Base-by-base conservation (phyloP, 2,113 vertebrate species). In the Notarius lentiginosus region DNA sequence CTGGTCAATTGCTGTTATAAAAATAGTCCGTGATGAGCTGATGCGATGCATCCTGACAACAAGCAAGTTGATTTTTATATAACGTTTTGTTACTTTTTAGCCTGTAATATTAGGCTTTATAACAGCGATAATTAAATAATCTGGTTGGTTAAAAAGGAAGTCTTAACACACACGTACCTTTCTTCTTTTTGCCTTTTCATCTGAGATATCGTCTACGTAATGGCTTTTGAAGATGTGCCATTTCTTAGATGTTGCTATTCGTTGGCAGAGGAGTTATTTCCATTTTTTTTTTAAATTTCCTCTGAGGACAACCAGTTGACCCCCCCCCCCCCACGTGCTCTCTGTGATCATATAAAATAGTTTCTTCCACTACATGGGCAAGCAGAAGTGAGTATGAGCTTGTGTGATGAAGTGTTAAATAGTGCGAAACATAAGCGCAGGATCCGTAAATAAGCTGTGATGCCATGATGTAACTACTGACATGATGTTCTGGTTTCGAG, bases 191-290 rank as follows among this genome's bases (percentile, higher is more conserved):
- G 51, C 65, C 18, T 51, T 55, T 22, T 82, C 56, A 15, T 41
- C 24, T 47, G 85, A 76, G 79, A 80, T 47, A 85, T 65, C 66
- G 75, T 84, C 83, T 41, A 68, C 65, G 63, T 81, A 88, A 89
- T 90, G 70, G 87, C 84, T 91, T 84, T 84, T 88, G 88, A 92
- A 92, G 87, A 91, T 91, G 87, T 91, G 86, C 53, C 60, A 86
- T 86, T 88, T 84, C 65, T 60, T 66, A 87, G 89, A 93, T 93
- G 93, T 91, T 91, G 89, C 86, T 91, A 92, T 94, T 91, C 89
- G 91, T 85, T 68, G 89, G 82, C 86, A 14, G 63, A 87, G 70
- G 24, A 12, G 87, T 72, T 65, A 91, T 91, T 94, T 92, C 90
- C 89, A 91, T 91, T 91, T 88, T 84, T 84, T 80, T 55, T n/a